A percentile compares a stretch with the other conserved stretches of the same genome.
Conservation (phyloP, 2,113 vertebrate genomes). For the Tetrax tetrax region DNA sequence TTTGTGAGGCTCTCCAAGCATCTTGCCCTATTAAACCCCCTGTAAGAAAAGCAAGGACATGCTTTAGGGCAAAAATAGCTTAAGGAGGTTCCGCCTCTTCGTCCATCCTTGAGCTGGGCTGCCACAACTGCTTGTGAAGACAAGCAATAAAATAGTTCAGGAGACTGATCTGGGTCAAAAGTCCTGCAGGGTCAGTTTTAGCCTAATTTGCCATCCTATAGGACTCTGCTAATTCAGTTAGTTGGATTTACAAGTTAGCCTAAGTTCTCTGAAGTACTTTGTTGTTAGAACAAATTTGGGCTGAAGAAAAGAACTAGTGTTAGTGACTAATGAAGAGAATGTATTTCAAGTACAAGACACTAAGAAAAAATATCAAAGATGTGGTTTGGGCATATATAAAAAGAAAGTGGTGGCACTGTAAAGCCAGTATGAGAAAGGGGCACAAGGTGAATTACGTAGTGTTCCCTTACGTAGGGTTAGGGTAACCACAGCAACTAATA, state of each 20-base stretch:
- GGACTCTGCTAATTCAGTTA: not conserved
- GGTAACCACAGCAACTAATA: not conserved
- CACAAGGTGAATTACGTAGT: not conserved
- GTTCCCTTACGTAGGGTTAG: no score
- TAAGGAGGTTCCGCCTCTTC: not conserved
- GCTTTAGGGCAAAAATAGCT: not conserved
- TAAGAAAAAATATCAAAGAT: not conserved
- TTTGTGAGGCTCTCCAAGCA: not conserved
- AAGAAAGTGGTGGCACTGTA: not conserved
- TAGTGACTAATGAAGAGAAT: not conserved
- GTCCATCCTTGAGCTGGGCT: not conserved
- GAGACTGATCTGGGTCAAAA: not conserved
- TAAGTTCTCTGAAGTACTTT: not conserved
- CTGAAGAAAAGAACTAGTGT: not conserved
- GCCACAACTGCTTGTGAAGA: not conserved
- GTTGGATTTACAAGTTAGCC: not conserved
- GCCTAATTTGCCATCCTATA: not conserved
- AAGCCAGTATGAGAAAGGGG: not conserved
- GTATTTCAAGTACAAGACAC: not conserved
- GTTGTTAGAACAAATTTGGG: not conserved
- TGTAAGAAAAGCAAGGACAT: not conserved
- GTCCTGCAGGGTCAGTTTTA: not conserved
- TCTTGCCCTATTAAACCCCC: not conserved
- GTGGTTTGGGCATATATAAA: not conserved
- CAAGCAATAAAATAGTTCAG: not conserved